These are phyloP conservation scores for Ornithoptera priamus DNA, from an alignment of 2,888 invertebrate species.

Conservation along the genomic window DNA sequence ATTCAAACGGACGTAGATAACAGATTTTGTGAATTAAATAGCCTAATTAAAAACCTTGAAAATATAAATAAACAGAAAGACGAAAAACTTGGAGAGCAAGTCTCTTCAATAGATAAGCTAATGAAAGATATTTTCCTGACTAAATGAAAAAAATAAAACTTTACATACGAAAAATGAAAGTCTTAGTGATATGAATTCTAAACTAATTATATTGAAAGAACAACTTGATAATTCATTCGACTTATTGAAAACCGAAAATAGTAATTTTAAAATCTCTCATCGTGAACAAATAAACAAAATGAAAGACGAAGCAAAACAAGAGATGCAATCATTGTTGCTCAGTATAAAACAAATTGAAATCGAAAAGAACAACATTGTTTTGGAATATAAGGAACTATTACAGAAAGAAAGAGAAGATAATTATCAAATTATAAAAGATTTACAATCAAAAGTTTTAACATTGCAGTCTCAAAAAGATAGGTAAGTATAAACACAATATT, in stretches of 20 bases:
- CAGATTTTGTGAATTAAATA: slow-evolving; percentile 40
- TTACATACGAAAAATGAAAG: slow-evolving; percentile 53
- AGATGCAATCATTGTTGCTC: slow-evolving; percentile 65
- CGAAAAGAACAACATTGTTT: slow-evolving; percentile 62
- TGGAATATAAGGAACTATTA: slow-evolving; percentile 74
- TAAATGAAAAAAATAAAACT: slow-evolving; percentile 60
- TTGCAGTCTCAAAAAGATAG: slow-evolving; percentile 59
- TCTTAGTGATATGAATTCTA: slow-evolving; percentile 48
- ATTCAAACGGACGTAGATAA: slow-evolving; percentile 57
- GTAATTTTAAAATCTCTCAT: slow-evolving; percentile 44
- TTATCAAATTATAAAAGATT: slow-evolving; percentile 53
- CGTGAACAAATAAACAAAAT: slow-evolving; percentile 42
- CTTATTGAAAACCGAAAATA: slow-evolving; percentile 49
- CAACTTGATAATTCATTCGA: slow-evolving; percentile 47
- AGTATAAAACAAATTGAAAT: slow-evolving; percentile 64
- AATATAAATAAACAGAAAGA: slow-evolving; percentile 48
- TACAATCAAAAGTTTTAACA: slow-evolving; percentile 56
- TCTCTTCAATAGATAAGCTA: slow-evolving; percentile 49
- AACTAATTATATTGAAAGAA: slow-evolving; percentile 53
- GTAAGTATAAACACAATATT: slow-evolving; percentile 41
- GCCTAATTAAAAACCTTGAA: slow-evolving; percentile 42
- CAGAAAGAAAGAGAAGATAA: slow-evolving; percentile 75
- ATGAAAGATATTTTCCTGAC: slow-evolving; percentile 53
- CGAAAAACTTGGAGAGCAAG: slow-evolving; percentile 44
- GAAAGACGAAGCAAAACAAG: slow-evolving; percentile 57